Percentiles rank a stretch among this genome's conserved stretches.
Conservation (phyloP, 2,113 vertebrate genomes). For the Phalacrocorax pelagicus region DNA sequence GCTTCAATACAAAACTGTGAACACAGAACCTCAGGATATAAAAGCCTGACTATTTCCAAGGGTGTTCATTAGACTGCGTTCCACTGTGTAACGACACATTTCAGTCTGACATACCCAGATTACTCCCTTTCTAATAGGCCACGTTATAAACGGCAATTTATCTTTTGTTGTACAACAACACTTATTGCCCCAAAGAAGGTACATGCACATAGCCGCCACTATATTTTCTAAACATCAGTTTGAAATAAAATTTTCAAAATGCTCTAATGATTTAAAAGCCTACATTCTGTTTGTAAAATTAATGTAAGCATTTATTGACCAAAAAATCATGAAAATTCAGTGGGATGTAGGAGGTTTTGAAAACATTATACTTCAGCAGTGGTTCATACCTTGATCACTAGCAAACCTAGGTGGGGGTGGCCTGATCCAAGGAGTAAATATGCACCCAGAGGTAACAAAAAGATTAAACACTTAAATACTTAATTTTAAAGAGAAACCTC, state of each 20-base stretch:
- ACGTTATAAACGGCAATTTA: not conserved
- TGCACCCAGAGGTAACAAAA: not conserved
- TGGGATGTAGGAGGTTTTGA: not conserved
- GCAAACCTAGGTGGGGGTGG: not conserved
- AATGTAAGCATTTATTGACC: not conserved
- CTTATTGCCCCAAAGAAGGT: not conserved
- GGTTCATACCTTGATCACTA: not conserved
- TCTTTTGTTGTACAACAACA: conserved; percentile 18
- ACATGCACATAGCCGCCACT: not conserved
- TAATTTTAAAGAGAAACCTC: not conserved
- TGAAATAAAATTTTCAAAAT: conserved; percentile 8
- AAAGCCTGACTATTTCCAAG: not conserved
- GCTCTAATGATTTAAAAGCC: not conserved
- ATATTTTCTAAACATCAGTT: conserved; percentile 8
- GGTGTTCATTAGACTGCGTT: not conserved
- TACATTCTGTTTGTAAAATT: not conserved
- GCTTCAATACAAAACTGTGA: not conserved
- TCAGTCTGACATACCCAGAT: not conserved
- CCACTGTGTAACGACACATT: not conserved
- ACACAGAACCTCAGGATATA: not conserved
- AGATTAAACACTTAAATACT: not conserved
- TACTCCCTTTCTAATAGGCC: not conserved
- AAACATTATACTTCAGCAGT: not conserved
- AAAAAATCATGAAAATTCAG: not conserved
- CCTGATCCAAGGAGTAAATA: not conserved